These are phyloP conservation scores for Ypsolopha scabrella DNA, from an alignment of 2,888 invertebrate species.

Conservation along the genomic window DNA sequence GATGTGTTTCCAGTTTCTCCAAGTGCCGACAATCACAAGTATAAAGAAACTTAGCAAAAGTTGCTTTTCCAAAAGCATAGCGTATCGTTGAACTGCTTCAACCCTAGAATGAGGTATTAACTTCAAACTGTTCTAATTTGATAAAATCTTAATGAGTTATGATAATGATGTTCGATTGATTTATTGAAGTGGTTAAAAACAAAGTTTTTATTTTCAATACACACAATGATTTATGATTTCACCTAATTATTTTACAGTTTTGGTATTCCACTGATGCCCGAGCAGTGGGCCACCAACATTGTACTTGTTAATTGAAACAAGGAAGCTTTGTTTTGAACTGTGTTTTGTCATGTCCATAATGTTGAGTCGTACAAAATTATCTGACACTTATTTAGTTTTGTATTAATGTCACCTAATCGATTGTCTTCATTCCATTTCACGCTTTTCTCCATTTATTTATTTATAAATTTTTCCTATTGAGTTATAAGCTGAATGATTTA, in stretches of 20 bases:
- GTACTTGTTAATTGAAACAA: conserved; percentile 1
- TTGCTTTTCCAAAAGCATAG: no score
- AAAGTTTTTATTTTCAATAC: not conserved
- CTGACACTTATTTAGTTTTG: not conserved
- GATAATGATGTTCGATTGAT: not conserved
- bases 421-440: not conserved
- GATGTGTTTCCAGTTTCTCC: no score
- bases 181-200: not conserved
- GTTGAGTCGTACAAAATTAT: no score
- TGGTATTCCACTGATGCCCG: conserved; percentile 38
- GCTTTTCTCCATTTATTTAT: not conserved
- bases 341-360: not conserved
- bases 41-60: no score
- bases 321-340: conserved; percentile 18
- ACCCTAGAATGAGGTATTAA: not conserved
- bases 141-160: not conserved
- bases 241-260: conserved; percentile 7
- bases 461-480: not conserved
- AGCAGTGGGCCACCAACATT: conserved; percentile 27
- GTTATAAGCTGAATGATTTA: not conserved
- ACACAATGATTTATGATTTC: conserved; percentile 6
- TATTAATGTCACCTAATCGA: not conserved
- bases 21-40: no score
- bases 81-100: no score
- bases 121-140: not conserved